Evolutionary conservation across 1,140 invertebrate species (phyloP).

Genomic region (Macrobrachium nipponense): DNA sequence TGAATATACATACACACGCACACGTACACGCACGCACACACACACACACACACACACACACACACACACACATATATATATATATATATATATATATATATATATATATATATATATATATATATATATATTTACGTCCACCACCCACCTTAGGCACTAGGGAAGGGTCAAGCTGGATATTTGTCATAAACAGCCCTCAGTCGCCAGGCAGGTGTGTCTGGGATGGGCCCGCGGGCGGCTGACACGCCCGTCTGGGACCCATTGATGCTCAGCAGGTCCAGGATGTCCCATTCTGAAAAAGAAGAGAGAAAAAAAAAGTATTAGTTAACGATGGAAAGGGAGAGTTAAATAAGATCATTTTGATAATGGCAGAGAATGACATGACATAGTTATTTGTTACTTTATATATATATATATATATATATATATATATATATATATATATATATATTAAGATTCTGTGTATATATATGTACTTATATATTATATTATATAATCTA

Average conservation of each 20-base stretch:
- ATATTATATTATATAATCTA: too few relatives aligned
- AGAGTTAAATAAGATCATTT: neutral
- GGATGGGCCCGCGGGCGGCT: slow-evolving; percentile 68
- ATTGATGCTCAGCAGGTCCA: slow-evolving; percentile 69
- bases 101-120: slow-evolving; percentile 24
- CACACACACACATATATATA: neutral
- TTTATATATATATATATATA: neutral
- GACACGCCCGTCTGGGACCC: slow-evolving; percentile 69
- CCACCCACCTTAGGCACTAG: slow-evolving; percentile 66
- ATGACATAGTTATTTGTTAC: neutral
- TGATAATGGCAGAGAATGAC: neutral
- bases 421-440: neutral
- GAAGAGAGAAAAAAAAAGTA: neutral
- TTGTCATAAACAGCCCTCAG: slow-evolving; percentile 69
- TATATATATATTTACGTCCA: neutral
- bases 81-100: slow-evolving; percentile 24
- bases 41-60: neutral
- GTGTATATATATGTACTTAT: too few relatives aligned
- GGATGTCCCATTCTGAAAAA: slow-evolving; percentile 67
- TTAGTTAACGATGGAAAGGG: neutral
- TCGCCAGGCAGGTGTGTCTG: slow-evolving; percentile 69
- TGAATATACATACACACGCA: slow-evolving; percentile 1
- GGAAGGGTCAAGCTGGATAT: slow-evolving; percentile 68
- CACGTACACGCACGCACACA: neutral
- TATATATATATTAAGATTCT: neutral